Conservation (phyloP, 1,140 invertebrate species). For the Paracyclopina nana region DNA sequence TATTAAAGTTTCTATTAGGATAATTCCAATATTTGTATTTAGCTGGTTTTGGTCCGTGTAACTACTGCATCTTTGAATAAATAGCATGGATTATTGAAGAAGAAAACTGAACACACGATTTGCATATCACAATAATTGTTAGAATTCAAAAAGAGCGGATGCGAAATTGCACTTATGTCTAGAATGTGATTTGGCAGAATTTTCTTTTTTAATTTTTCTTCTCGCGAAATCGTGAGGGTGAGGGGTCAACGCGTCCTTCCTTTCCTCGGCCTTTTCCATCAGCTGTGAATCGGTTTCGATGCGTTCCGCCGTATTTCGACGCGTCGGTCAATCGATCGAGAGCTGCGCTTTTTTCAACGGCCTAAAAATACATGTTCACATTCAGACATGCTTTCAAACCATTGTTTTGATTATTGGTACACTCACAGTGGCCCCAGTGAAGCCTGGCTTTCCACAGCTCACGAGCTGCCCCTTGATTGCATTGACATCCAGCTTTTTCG, state of each 20-base stretch:
- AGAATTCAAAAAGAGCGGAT: too few relatives aligned
- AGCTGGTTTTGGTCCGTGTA: too few relatives aligned
- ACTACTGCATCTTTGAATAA: too few relatives aligned
- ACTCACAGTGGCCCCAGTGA: constrained; percentile 26
- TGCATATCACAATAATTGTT: too few relatives aligned
- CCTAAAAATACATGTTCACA: constrained; percentile 25
- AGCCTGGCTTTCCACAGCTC: constrained; percentile 48
- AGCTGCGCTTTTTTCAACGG: constrained; percentile 42
- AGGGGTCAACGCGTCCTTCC: constrained; percentile 55
- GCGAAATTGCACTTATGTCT: too few relatives aligned
- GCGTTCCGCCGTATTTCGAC: constrained; percentile 71
- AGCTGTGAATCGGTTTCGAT: constrained; percentile 68
- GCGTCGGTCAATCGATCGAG: constrained; percentile 72
- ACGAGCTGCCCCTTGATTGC: constrained; percentile 56
- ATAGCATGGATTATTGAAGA: too few relatives aligned
- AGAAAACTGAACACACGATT: too few relatives aligned
- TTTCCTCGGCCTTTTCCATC: constrained; percentile 71
- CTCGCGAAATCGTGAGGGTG: too few relatives aligned
- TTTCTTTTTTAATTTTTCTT: too few relatives aligned
- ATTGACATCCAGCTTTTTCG: constrained; percentile 47
- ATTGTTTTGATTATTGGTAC: background rate
- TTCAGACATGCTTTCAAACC: constrained; percentile 22
- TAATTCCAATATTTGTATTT: too few relatives aligned
- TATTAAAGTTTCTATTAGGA: too few relatives aligned
- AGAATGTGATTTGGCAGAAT: too few relatives aligned